Evolutionary conservation across 2,797 vertebrate genomes (phyloP).

Genomic region (Acridotheres tristis): DNA sequence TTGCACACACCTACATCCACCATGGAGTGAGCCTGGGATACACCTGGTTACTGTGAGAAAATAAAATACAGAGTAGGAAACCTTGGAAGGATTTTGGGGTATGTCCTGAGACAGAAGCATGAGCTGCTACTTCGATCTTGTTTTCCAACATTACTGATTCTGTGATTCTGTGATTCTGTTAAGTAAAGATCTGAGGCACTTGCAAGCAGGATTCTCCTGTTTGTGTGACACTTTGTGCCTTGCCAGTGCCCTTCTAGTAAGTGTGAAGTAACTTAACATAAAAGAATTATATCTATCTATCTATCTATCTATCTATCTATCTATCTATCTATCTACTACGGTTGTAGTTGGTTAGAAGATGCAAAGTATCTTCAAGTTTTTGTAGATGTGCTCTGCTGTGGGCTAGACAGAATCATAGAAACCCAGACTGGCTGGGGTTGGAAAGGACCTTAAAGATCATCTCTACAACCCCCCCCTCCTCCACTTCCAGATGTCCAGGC

Average conservation of each 20-base stretch:
- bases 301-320: no score
- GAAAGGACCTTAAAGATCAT: neutral
- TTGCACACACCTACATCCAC: slow-evolving; percentile 49
- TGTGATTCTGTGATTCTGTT: neutral
- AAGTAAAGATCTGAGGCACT: neutral
- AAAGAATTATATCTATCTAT: neutral
- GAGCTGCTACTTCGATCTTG: neutral
- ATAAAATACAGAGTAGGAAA: neutral
- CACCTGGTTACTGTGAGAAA: slow-evolving; percentile 45
- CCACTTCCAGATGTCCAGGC: neutral
- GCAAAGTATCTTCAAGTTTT: neutral
- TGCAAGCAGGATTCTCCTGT: neutral
- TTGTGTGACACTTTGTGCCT: neutral
- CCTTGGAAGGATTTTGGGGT: neutral
- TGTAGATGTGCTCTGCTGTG: neutral
- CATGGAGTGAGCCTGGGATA: slow-evolving; percentile 21
- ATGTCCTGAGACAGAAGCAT: neutral
- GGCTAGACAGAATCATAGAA: neutral
- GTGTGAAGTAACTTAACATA: neutral
- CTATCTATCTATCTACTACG: no score
- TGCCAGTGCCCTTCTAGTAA: neutral
- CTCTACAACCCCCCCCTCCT: no score
- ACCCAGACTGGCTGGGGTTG: neutral
- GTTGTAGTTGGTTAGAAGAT: neutral
- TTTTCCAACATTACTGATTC: neutral